Evolutionary conservation across 2,888 invertebrate genomes (phyloP), one percentile per base, ranked within the genome.

Genomic region (Stegophylla sp.): DNA sequence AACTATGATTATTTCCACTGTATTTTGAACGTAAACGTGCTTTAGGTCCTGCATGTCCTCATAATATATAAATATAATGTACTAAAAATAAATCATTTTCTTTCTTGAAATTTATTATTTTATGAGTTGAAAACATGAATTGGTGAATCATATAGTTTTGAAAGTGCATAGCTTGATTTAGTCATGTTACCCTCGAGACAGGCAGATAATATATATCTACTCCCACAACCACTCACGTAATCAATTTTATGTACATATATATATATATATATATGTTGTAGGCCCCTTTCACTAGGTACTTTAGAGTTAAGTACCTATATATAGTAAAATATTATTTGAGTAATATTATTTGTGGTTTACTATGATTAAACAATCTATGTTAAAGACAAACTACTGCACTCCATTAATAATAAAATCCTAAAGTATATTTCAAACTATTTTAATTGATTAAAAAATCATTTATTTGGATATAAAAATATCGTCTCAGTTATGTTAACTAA

Each of bases 191-290:
- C 17, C 23, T 2, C 7, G 9, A 15, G 61, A 17, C 34, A 64
- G 7, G 12, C 64, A 9, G 2, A 64, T 9, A 12, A 64, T 41
- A 12, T 20, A 45, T 3, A 45, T 48, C 23, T 67, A 67, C 17
- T 15, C 3, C 13, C 3, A 7, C 12, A 5, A 48, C 45, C 17
- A 26, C 9, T 45, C 17, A 67, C 15, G 15, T 45, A 45, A 66
- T 48, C 45, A 13, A 67, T 67, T 45, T 67, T 45, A 23, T 26
- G 45, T 15, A 20, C 43, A 64, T 64, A 64, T 20, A 59, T 34
- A n/a, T 63, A 10, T 20, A 41, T 28, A 20, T 34, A 34, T 7
- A n/a, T 41, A 10, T 3, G 12, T 10, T 3, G 15, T 41, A n/a
- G 17, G 41, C 10, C n/a, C 15, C 10, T n/a, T 41, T 2, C 10